Evolutionary conservation across 2,113 vertebrate species (phyloP).

Genomic region (Cercopithecus mona): DNA sequence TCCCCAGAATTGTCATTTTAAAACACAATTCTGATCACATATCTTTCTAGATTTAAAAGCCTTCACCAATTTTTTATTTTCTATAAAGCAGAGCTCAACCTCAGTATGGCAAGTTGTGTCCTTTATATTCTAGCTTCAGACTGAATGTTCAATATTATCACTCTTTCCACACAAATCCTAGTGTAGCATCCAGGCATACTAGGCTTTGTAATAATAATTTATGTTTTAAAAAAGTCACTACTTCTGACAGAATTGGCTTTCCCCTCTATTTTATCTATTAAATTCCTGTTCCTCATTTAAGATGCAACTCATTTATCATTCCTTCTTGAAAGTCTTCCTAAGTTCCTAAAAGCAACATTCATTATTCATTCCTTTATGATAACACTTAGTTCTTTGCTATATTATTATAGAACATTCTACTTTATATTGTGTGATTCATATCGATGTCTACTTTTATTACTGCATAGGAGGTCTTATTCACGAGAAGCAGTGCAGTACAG

Average conservation of each 20-base stretch:
- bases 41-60: not conserved
- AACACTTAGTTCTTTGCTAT: not conserved
- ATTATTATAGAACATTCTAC: not conserved
- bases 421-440: not conserved
- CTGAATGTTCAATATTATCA: not conserved
- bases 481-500: not conserved
- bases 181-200: not conserved
- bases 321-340: not conserved
- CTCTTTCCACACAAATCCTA: not conserved
- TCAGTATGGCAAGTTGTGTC: not conserved
- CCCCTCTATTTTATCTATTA: not conserved
- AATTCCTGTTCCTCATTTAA: not conserved
- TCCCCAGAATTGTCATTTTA: not conserved
- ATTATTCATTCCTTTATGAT: not conserved
- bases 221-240: not conserved
- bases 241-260: not conserved
- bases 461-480: not conserved
- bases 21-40: not conserved
- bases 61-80: not conserved
- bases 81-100: not conserved
- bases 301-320: not conserved
- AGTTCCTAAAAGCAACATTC: constrained; percentile 2
- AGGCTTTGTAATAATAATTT: not conserved
- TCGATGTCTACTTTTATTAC: not conserved
- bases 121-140: not conserved